These are phyloP conservation scores for Scotopteryx bipunctaria DNA, from an alignment of 2,888 invertebrate genomes.

Conservation along the genomic window DNA sequence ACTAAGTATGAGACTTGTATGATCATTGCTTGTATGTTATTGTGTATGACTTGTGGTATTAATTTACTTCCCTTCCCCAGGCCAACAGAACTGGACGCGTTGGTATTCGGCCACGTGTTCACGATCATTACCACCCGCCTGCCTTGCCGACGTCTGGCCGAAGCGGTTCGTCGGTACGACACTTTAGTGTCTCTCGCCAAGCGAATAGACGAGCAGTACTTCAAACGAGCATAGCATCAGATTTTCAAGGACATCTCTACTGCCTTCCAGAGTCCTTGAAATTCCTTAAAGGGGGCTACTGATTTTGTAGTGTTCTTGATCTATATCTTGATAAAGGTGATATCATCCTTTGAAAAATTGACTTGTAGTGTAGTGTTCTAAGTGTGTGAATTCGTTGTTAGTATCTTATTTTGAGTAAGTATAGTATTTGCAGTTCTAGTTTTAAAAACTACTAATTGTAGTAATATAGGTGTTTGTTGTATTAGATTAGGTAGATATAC, in stretches of 20 bases:
- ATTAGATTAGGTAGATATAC: too few relatives aligned
- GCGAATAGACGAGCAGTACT: conserved; percentile 92
- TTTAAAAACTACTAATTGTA: too few relatives aligned
- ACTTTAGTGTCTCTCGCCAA: conserved; percentile 92
- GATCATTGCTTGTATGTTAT: too few relatives aligned
- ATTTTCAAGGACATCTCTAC: conserved; percentile 77
- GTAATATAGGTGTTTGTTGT: too few relatives aligned
- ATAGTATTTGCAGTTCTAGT: too few relatives aligned
- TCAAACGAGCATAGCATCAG: conserved; percentile 81
- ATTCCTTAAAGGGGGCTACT: background rate
- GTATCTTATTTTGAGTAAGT: too few relatives aligned
- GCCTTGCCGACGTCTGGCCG: conserved; percentile 91
- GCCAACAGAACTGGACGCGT: conserved; percentile 97
- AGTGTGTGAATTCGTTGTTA: background rate
- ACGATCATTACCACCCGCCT: conserved; percentile 95
- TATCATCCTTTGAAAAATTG: background rate
- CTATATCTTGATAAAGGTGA: too few relatives aligned
- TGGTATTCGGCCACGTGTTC: conserved; percentile 98
- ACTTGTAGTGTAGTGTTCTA: background rate
- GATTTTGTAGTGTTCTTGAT: conserved; percentile 7
- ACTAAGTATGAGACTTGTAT: too few relatives aligned
- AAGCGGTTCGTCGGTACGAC: conserved; percentile 89
- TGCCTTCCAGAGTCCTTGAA: conserved; percentile 72
- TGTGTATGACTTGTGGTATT: too few relatives aligned
- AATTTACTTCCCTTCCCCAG: conserved; percentile 72